phyloP scores from a whole-genome alignment of 2,797 vertebrate genomes.

The Ctenopoma multispine region DNA sequence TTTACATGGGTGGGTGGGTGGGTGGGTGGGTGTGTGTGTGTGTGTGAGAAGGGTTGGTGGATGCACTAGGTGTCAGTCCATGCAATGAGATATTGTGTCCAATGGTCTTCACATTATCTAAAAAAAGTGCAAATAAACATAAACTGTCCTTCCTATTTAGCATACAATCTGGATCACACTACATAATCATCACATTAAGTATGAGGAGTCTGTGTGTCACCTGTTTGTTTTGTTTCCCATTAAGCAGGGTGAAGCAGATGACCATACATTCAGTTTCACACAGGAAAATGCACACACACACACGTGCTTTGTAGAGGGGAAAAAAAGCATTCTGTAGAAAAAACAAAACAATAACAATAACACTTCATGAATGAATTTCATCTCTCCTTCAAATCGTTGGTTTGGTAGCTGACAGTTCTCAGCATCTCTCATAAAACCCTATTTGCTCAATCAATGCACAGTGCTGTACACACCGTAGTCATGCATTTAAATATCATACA shows the following conservation, averaged over 20 bases:
- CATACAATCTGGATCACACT: slow-evolving; percentile 46
- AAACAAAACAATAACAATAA: slow-evolving; percentile 20
- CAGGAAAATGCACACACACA: slow-evolving; percentile 19
- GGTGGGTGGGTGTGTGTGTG: slow-evolving; percentile 8
- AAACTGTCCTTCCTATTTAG: slow-evolving; percentile 38
- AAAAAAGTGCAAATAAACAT: slow-evolving; percentile 37
- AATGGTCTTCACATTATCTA: slow-evolving; percentile 30
- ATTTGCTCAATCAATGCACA: slow-evolving; percentile 65
- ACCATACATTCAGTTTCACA: slow-evolving; percentile 29
- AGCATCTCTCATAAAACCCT: slow-evolving; percentile 43
- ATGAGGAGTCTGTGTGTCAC: slow-evolving; percentile 32
- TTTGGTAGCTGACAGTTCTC: slow-evolving; percentile 30
- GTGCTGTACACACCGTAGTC: slow-evolving; percentile 48
- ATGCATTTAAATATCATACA: slow-evolving; percentile 56
- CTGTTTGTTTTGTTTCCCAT: slow-evolving; percentile 52
- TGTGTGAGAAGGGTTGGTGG: slow-evolving; percentile 5
- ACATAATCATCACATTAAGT: slow-evolving; percentile 31
- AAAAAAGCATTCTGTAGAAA: slow-evolving; percentile 28
- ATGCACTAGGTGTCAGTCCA: slow-evolving; percentile 42
- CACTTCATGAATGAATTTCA: slow-evolving; percentile 23
- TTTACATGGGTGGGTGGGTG: slow-evolving; percentile 19
- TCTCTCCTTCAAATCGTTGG: slow-evolving; percentile 29
- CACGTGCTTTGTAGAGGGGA: not conserved
- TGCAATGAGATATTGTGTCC: slow-evolving; percentile 34
- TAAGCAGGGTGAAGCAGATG: slow-evolving; percentile 38